These are phyloP conservation scores for Morus bassanus DNA, from an alignment of 2,797 vertebrate species.

Conservation along the genomic window DNA sequence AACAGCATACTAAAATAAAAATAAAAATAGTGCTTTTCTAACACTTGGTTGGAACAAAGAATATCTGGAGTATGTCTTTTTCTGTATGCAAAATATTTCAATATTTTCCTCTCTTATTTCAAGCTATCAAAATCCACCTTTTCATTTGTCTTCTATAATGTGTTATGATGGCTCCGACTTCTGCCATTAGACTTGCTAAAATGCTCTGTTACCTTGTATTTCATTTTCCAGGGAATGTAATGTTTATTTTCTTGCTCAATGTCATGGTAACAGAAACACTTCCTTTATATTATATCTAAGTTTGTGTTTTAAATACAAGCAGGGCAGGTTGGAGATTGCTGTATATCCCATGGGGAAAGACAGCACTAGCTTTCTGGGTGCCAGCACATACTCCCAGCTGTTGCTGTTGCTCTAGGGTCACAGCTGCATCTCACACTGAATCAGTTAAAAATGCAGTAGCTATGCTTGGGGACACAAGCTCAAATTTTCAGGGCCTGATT, in stretches of 20 bases:
- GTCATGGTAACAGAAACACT: slow-evolving; percentile 67
- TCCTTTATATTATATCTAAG: slow-evolving; percentile 14
- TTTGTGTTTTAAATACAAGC: slow-evolving; percentile 48
- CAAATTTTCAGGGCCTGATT: slow-evolving; percentile 65
- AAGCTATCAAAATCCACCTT: neutral
- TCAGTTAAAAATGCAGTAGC: slow-evolving; percentile 59
- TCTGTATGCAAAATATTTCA: neutral
- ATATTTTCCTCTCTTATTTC: neutral
- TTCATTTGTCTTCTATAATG: neutral
- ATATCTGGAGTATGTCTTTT: neutral
- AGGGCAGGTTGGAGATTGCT: slow-evolving; percentile 41
- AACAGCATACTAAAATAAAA: neutral
- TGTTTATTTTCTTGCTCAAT: slow-evolving; percentile 56
- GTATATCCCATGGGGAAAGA: slow-evolving; percentile 46
- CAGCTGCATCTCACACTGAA: slow-evolving; percentile 53
- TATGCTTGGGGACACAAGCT: slow-evolving; percentile 52
- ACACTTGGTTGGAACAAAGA: neutral
- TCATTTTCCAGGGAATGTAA: slow-evolving; percentile 5
- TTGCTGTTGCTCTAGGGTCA: slow-evolving; percentile 54
- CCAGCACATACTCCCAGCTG: slow-evolving; percentile 50
- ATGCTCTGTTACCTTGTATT: slow-evolving; percentile 13
- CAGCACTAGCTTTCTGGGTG: slow-evolving; percentile 61
- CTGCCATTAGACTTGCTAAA: slow-evolving; percentile 63
- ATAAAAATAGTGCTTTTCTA: neutral
- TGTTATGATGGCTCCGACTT: neutral